Base-by-base conservation (phyloP, 64 coral and sea anemone species). In the Anthopleura sola region DNA sequence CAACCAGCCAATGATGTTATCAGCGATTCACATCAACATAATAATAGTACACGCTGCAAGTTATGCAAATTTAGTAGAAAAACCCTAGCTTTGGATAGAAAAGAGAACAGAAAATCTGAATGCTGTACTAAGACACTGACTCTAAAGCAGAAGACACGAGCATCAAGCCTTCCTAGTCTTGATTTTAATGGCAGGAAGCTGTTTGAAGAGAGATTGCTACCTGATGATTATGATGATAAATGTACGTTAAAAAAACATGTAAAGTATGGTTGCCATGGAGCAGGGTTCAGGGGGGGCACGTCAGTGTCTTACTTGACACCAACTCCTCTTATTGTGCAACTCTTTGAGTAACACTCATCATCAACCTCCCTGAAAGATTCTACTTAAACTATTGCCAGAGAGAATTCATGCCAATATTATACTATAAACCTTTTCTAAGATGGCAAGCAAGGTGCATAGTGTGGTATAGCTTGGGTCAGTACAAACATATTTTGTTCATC, bases 291-390 rank as follows among this genome's bases (percentile, higher is more conserved):
- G 16, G 74, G 60, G 17, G 19, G 55, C 5, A 69, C 68, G 37
- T 68, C 66, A 1, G 24, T 90, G 44, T 15, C 49, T 28, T 32
- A 55, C 39, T 48, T 51, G 6, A 5, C 36, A 17, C 10, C 36
- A 11, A 93, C 92, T 16, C 92, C 92, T 58, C 19, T 81, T 39
- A 93, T 93, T 84, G 92, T 90, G 55, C 92, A 93, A 81, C 87
- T 93, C 0, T 93, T 93, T 83, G 92, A 93, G 20, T 93, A 71
- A 83, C 15, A 13, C 5, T 62, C 58, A 62, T 62, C 58, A 28
- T 26, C 24, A n/a, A 62, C 58, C 5, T 62, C 21, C 24, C n/a
- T n/a, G n/a, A n/a, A n/a, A n/a, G n/a, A n/a, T n/a, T n/a, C n/a
- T n/a, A n/a, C n/a, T n/a, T n/a, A n/a, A n/a, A n/a, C n/a, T n/a